These are phyloP conservation scores for Tinamus major DNA, from an alignment of 2,797 vertebrate genomes.

Conservation along the genomic window DNA sequence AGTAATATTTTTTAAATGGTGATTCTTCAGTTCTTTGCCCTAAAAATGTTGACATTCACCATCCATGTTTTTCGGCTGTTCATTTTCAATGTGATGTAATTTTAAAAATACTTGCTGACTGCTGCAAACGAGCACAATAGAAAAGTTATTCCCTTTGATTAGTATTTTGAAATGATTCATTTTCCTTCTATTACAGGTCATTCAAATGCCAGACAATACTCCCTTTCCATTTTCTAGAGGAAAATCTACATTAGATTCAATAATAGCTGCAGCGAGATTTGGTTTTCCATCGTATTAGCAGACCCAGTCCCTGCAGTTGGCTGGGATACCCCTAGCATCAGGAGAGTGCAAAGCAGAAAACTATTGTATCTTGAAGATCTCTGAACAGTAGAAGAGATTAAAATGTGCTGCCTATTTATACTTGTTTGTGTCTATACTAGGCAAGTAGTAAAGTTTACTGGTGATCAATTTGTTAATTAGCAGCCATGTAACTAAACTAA, in stretches of 20 bases:
- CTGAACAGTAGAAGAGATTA: not conserved
- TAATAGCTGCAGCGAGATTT: not conserved
- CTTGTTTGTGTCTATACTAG: not conserved
- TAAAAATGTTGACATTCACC: not conserved
- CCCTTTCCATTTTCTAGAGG: not conserved
- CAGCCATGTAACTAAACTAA: not conserved
- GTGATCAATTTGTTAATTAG: not conserved
- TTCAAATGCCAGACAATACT: not conserved
- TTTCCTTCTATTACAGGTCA: not conserved
- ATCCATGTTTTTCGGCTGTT: not conserved
- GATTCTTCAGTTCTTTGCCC: not conserved
- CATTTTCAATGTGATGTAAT: not conserved
- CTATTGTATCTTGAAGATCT: not conserved
- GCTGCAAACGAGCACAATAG: not conserved
- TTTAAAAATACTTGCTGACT: not conserved
- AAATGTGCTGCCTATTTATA: not conserved
- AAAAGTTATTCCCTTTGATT: not conserved
- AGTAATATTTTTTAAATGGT: not conserved
- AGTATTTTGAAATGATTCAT: not conserved
- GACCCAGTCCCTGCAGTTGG: fast-evolving
- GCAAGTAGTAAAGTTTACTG: not conserved
- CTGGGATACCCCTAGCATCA: not conserved
- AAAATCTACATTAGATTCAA: not conserved
- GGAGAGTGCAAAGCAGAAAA: not conserved
- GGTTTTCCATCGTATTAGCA: not conserved